These are phyloP conservation scores for Drosophila mulleri DNA, from an alignment of 2,888 invertebrate species.

Conservation along the genomic window DNA sequence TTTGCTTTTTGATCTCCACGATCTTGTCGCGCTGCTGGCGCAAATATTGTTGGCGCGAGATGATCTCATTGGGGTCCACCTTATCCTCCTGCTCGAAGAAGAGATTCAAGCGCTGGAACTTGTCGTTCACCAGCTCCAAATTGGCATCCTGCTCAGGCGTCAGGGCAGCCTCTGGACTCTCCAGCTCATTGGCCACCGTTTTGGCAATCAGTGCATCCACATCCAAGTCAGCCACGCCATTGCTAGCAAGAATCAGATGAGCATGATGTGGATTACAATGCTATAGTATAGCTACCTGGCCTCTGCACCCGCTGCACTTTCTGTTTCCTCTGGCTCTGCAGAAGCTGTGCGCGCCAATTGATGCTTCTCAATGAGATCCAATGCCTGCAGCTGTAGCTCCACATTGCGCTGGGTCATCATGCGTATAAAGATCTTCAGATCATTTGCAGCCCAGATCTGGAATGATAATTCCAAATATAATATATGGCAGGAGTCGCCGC, in stretches of 20 bases:
- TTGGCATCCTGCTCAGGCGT: slow-evolving; percentile 77
- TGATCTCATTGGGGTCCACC: slow-evolving; percentile 88
- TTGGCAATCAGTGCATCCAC: slow-evolving; percentile 81
- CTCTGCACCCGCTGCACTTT: slow-evolving; percentile 52
- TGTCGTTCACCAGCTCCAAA: slow-evolving; percentile 73
- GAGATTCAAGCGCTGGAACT: slow-evolving; percentile 84
- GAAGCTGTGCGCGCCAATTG: slow-evolving; percentile 86
- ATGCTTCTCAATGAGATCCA: slow-evolving; percentile 93
- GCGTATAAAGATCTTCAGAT: slow-evolving; percentile 94
- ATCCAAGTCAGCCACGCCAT: slow-evolving; percentile 55
- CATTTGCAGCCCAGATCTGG: slow-evolving; percentile 95
- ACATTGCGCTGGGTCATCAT: slow-evolving; percentile 98
- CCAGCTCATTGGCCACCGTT: slow-evolving; percentile 77
- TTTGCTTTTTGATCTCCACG: slow-evolving; percentile 94
- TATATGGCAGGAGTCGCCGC: neutral
- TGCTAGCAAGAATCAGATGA: slow-evolving; percentile 42
- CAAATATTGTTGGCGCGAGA: slow-evolving; percentile 93
- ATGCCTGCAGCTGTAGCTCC: slow-evolving; percentile 94
- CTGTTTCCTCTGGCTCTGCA: slow-evolving; percentile 55
- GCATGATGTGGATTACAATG: neutral
- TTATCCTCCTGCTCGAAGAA: slow-evolving; percentile 83
- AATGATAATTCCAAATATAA: neutral
- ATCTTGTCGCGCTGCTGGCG: slow-evolving; percentile 96
- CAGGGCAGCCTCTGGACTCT: slow-evolving; percentile 77
- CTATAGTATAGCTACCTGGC: slow-evolving; percentile 42